Conservation (phyloP, 92 coral and sea anemone species). For the Porites cylindrica region DNA sequence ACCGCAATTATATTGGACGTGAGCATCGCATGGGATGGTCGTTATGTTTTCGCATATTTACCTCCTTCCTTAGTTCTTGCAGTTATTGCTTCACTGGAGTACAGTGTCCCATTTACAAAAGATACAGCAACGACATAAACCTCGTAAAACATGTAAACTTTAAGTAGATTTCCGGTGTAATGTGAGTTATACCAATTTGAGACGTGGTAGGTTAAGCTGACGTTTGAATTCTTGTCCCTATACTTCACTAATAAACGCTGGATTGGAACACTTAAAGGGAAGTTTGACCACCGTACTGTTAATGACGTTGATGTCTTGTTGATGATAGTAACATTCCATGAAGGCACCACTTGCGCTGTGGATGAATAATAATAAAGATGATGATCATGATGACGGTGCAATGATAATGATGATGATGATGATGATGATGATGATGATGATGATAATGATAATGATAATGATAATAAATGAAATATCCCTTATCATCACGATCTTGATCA, state of each 20-base stretch:
- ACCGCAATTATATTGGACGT: too few species aligned
- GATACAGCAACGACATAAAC: constrained; percentile 10
- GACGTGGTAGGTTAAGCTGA: constrained; percentile 1
- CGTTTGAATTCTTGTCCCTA: not conserved
- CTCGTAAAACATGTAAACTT: constrained; percentile 4
- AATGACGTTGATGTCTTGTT: not conserved
- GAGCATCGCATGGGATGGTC: too few species aligned
- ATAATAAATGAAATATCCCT: too few species aligned
- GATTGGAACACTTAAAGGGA: not conserved
- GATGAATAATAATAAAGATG: not conserved
- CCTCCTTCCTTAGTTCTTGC: constrained; percentile 22
- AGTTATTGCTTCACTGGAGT: not conserved
- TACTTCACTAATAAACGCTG: constrained; percentile 3
- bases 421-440: too few species aligned
- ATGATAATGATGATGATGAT: too few species aligned
- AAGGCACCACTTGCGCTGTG: not conserved
- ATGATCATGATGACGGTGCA: too few species aligned
- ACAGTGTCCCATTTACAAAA: not conserved
- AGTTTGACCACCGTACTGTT: not conserved
- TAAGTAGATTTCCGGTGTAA: not conserved
- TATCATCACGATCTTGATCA: too few species aligned
- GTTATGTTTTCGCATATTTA: not conserved
- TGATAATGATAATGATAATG: too few species aligned
- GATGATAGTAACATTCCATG: not conserved
- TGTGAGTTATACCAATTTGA: not conserved